phyloP scores from a whole-genome alignment of 2,888 invertebrate species.

The Panzeria rudis region DNA sequence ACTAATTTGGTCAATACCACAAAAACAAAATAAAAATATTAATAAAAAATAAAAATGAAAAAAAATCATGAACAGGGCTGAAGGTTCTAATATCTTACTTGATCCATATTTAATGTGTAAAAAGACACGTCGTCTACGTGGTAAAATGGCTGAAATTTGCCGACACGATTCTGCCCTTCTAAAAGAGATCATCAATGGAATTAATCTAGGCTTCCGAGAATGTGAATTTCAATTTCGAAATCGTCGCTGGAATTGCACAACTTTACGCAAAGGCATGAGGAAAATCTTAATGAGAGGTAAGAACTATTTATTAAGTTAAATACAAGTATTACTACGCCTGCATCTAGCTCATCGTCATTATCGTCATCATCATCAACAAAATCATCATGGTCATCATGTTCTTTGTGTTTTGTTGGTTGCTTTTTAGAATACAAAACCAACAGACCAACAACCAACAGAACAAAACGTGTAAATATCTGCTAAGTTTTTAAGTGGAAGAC shows the following conservation, averaged over 20 bases:
- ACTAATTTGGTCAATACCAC: conserved; percentile 10
- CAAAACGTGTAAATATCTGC: conserved; percentile 57
- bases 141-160: conserved; percentile 92
- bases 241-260: conserved; percentile 95
- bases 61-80: conserved; percentile 86
- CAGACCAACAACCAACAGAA: not conserved
- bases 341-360: not conserved
- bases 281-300: conserved; percentile 94
- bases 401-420: conserved; percentile 3
- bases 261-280: conserved; percentile 87
- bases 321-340: conserved; percentile 7
- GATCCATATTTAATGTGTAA: conserved; percentile 95
- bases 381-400: not conserved
- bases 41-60: not conserved
- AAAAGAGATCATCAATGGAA: conserved; percentile 92
- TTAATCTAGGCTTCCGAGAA: conserved; percentile 92
- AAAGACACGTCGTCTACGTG: conserved; percentile 90
- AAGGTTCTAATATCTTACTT: conserved; percentile 93
- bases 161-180: conserved; percentile 92
- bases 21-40: not conserved
- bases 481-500: not conserved
- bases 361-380: conserved; percentile 8
- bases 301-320: conserved; percentile 50
- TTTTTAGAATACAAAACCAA: conserved; percentile 7
- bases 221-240: conserved; percentile 94